A percentile compares a stretch with the other conserved stretches of the same genome.
Conservation (phyloP, 2,888 invertebrate genomes). For the Eupithecia pulchellata region DNA sequence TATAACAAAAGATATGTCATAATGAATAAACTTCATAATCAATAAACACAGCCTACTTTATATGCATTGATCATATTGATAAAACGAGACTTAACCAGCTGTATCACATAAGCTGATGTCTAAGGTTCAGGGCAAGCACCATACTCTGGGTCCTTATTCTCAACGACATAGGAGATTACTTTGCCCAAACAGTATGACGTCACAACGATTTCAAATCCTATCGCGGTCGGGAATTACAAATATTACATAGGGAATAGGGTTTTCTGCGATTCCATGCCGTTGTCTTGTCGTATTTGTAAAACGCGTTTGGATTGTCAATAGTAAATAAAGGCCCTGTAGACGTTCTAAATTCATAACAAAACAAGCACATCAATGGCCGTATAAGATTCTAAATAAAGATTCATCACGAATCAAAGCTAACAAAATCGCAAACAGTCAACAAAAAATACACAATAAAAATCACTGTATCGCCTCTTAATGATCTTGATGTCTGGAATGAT, state of each 20-base stretch:
- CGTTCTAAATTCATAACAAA: background rate
- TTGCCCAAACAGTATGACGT: too few species aligned
- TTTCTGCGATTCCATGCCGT: too few species aligned
- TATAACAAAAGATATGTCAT: background rate
- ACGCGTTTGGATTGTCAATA: too few species aligned
- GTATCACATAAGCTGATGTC: background rate
- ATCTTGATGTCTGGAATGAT: conserved; percentile 76
- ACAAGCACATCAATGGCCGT: conserved; percentile 21
- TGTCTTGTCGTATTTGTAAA: too few species aligned
- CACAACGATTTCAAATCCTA: too few species aligned
- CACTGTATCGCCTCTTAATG: conserved; percentile 81
- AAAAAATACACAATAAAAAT: conserved; percentile 66
- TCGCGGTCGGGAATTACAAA: too few species aligned
- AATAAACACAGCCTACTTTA: background rate
- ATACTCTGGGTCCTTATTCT: too few species aligned
- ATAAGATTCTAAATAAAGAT: conserved; percentile 42
- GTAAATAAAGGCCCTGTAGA: background rate
- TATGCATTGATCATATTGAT: background rate
- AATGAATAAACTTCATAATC: too few species aligned
- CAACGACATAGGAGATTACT: too few species aligned
- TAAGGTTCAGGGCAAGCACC: background rate
- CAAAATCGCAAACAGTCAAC: conserved; percentile 40
- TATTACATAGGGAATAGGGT: too few species aligned
- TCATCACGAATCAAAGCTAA: conserved; percentile 43
- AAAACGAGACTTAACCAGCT: too few species aligned